Evolutionary conservation across 2,888 invertebrate species (phyloP), one percentile per base, ranked within the genome.

Genomic region (Caenorhabditis wallacei): DNA sequence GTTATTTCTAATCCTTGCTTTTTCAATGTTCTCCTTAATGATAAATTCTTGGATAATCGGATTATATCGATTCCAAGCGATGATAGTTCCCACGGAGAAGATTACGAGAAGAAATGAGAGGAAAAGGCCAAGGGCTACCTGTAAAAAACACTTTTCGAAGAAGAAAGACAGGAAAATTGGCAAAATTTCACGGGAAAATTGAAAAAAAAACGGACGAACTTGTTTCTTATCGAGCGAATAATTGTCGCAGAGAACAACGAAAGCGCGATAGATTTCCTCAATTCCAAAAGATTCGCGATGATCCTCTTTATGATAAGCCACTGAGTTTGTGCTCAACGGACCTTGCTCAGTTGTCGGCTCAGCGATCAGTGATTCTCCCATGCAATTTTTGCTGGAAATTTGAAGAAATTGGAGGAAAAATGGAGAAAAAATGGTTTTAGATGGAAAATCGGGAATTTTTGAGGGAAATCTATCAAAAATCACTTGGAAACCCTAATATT

Each of bases 21-120:
- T 84, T 26, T 75, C 78, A 8, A 71, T 59, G 18, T 81, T 78
- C 37, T 86, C 86, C 37, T 82, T 84, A 1, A 72, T 57, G n/a
- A 79, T 63, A 18, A 85, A 80, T 24, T 80, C 75, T 26, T 71
- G 74, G 40, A 88, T 88, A 20, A 85, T 85, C 10, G 83, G 85
- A 7, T 74, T 80, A 51, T 87, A 88, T 40, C 81, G 68, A 26
- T 74, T 84, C 88, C 88, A 88, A 20, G 82, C 78, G 46, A 85
- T 16, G 2, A 59, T 64, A 16, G 84, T 85, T 5, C 63, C 68
- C 7, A 85, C 18, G 0, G 61, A 63, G 46, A 83, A 69, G 13
- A 85, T 22, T 10, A 80, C 10, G 10, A 88, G 69, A 10, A 87
- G 71, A 51, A 72, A 13, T 2, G 79, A 35, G 1, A 88, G 80